Conservation (phyloP, 2,888 invertebrate species). For the Iselma pallidipennis region DNA sequence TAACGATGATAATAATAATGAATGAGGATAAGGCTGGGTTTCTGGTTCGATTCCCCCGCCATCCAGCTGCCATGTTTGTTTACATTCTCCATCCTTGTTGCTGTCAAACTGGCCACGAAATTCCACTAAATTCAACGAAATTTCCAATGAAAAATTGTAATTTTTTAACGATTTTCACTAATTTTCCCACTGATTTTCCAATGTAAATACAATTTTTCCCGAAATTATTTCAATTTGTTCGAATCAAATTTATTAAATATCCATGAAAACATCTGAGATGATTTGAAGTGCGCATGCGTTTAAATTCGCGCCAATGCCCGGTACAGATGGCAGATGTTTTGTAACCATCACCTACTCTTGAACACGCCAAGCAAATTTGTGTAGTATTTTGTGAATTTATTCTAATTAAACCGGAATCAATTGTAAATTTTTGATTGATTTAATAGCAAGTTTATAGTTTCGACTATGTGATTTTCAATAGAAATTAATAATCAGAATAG, state of each 20-base stretch:
- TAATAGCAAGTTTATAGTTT: constrained; percentile 32
- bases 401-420: constrained; percentile 32
- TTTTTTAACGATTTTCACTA: not conserved
- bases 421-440: constrained; percentile 23
- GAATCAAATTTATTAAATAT: constrained; percentile 23
- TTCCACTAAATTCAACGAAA: not conserved
- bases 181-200: constrained; percentile 12
- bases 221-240: constrained; percentile 17
- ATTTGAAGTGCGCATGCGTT: constrained; percentile 45
- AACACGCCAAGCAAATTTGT: constrained; percentile 45
- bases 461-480: constrained; percentile 32
- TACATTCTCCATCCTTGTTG: constrained; percentile 45
- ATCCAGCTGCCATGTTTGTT: constrained; percentile 46
- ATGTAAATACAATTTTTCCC: constrained; percentile 15
- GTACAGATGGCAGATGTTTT: constrained; percentile 59
- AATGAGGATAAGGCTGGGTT: constrained; percentile 7
- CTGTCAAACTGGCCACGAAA: constrained; percentile 33
- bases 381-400: constrained; percentile 40
- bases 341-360: constrained; percentile 49
- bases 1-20: not conserved
- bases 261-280: constrained; percentile 21
- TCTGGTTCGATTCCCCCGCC: constrained; percentile 43
- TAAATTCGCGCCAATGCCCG: constrained; percentile 57
- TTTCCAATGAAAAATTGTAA: not conserved
- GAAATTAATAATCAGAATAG: constrained; percentile 33